phyloP scores from a whole-genome alignment of 1,140 invertebrate species.

The Oppia nitens region DNA sequence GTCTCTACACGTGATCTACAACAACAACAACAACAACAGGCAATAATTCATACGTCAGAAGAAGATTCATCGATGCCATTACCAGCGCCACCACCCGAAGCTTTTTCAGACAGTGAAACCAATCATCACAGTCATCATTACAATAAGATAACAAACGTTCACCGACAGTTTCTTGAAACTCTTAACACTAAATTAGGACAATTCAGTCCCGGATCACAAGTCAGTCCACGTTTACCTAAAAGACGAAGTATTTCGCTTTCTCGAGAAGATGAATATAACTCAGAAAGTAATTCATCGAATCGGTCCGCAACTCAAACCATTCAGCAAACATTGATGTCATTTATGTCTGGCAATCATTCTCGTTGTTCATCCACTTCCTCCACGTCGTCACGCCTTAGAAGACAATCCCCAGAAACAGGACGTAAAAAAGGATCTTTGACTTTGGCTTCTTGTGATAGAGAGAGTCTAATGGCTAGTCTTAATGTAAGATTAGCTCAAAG shows the following conservation, averaged over 20 bases:
- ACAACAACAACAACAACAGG: background rate
- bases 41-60: background rate
- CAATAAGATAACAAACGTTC: slow-evolving; percentile 9
- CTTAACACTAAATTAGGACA: slow-evolving; percentile 14
- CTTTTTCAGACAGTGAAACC: background rate
- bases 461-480: slow-evolving; percentile 6
- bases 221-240: slow-evolving; percentile 7
- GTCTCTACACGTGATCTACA: background rate
- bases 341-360: slow-evolving; percentile 3
- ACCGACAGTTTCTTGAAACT: slow-evolving; percentile 16
- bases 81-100: slow-evolving; percentile 14
- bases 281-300: background rate
- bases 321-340: background rate
- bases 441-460: background rate
- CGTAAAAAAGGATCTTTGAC: background rate
- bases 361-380: slow-evolving; percentile 1
- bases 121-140: slow-evolving; percentile 6
- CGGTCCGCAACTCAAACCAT: background rate
- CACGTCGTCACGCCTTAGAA: background rate
- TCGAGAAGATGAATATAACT: slow-evolving; percentile 11
- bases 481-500: background rate
- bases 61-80: background rate
- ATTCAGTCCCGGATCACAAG: background rate
- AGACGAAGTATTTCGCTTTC: slow-evolving; percentile 8
- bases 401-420: slow-evolving; percentile 6